Conservation (phyloP, 2,797 vertebrate genomes). For the Phrynocephalus forsythii region DNA sequence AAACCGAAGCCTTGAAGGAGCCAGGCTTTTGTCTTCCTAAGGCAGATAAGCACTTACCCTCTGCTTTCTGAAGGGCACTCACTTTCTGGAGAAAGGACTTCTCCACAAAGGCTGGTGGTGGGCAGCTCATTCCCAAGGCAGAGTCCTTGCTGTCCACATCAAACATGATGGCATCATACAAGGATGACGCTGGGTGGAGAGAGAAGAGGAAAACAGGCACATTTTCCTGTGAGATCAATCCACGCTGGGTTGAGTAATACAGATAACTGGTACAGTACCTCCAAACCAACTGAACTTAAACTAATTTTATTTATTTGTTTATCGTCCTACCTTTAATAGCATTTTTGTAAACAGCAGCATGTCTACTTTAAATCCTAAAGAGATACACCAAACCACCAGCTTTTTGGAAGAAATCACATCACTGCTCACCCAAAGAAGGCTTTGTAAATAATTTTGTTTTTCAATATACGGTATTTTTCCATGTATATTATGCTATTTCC, state of each 20-base stretch:
- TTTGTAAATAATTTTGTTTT: background rate
- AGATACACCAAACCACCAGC: background rate
- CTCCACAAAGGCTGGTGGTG: conserved; percentile 92
- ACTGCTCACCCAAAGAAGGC: background rate
- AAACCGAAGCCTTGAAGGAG: background rate
- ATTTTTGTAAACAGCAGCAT: background rate
- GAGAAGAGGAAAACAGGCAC: background rate
- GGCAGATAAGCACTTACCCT: conserved; percentile 77
- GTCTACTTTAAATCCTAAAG: background rate
- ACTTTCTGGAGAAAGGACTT: conserved; percentile 86
- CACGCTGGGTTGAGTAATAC: background rate
- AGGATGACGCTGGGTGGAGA: conserved; percentile 74
- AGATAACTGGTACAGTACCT: background rate
- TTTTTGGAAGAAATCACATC: background rate
- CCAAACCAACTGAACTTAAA: background rate
- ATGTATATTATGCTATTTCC: no score
- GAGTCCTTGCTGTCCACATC: conserved; percentile 96
- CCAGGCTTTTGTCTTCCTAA: accelerated
- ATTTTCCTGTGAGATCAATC: background rate
- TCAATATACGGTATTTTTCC: no score
- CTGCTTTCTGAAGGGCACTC: conserved; percentile 82
- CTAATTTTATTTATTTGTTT: no score
- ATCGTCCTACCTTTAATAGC: background rate
- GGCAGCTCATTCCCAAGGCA: conserved; percentile 93
- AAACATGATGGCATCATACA: conserved; percentile 90